phyloP scores from a whole-genome alignment of 2,797 vertebrate genomes.

The Fringilla coelebs region DNA sequence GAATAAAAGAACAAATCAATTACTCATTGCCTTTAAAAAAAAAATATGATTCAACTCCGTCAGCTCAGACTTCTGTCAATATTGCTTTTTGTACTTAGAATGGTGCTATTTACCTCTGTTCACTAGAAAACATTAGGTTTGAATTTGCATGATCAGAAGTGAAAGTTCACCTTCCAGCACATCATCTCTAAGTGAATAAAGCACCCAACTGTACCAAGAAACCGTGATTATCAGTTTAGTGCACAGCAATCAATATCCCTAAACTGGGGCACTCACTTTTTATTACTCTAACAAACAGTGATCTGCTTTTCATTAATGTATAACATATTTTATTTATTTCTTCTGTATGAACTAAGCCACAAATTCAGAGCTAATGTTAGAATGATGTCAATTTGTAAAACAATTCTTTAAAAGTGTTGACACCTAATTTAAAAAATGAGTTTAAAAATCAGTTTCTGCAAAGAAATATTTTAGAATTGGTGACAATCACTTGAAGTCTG shows the following conservation, averaged over 20 bases:
- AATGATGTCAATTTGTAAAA: not conserved
- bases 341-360: not conserved
- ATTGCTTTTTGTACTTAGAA: not conserved
- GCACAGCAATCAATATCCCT: not conserved
- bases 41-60: not conserved
- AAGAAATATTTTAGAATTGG: not conserved
- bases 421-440: not conserved
- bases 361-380: not conserved
- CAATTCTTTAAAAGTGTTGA: not conserved
- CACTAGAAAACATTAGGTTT: not conserved
- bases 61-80: not conserved
- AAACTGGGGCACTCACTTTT: not conserved
- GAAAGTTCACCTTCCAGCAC: not conserved
- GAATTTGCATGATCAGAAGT: not conserved
- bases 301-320: not conserved
- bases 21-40: not conserved
- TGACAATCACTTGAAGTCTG: not conserved
- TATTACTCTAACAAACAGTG: not conserved
- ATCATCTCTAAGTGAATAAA: not conserved
- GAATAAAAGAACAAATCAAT: not conserved
- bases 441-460: not conserved
- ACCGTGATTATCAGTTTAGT: not conserved
- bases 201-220: not conserved
- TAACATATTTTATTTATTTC: not conserved
- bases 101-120: not conserved